Base-by-base conservation (phyloP, 2,888 invertebrate genomes). In the Ectemnius cavifrons region DNA sequence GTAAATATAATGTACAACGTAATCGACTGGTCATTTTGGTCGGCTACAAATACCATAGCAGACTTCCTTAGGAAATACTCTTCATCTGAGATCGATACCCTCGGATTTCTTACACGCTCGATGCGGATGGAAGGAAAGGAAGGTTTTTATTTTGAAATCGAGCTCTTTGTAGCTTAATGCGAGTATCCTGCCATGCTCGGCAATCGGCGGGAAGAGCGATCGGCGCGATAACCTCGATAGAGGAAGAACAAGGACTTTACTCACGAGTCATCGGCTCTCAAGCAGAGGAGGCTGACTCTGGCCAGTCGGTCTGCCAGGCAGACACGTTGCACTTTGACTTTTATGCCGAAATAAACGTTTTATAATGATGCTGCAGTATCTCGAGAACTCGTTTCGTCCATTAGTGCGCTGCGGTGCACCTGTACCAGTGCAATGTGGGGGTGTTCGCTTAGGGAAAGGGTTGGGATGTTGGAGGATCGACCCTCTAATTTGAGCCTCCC, bases 311-410 rank as follows among this genome's bases (percentile, higher is more conserved):
- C 23, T 23, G 23, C 63, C 63, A 47, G n/a, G 52, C 63, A 69
- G 78, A 70, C 73, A 61, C 71, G 79, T 78, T 85, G 81, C 78
- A 79, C 83, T 78, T 82, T 82, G 82, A 84, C 82, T 84, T 85
- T 85, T 85, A 81, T 74, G 77, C 79, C 77, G 84, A 85, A 87
- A 82, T 84, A 84, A 87, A 85, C 84, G 85, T 84, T 83, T 82
- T 84, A 81, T 86, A 87, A 86, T 86, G 86, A 88, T 82, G 83
- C 80, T 74, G 85, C 87, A 83, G 75, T 85, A 84, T 84, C 77
- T 80, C 66, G 71, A 66, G 77, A 86, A 84, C 87, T 78, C 82
- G 84, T 86, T 83, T 75, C 77, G 81, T 82, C 84, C 83, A 87
- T 87, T 85, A 88, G 69, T 52, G 52, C 52, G 16, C 73, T 64